Conservation (phyloP, 92 coral and sea anemone species). For the Siderastrea radians region DNA sequence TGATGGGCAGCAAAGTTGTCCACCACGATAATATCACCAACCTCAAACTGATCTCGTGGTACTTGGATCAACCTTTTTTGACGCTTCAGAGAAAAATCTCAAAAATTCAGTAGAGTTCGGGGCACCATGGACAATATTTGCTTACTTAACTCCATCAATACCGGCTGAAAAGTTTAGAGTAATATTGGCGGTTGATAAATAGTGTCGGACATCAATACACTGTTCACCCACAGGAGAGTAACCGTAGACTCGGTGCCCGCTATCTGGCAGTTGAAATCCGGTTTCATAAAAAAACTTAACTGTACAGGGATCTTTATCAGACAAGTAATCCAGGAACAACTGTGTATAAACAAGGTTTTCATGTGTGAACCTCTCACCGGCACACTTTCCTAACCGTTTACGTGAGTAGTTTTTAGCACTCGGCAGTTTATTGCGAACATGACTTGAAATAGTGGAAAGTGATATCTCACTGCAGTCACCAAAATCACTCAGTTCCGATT, state of each 20-base stretch:
- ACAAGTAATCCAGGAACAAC: conserved; percentile 58
- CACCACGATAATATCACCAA: conserved; percentile 69
- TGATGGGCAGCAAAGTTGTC: conserved; percentile 74
- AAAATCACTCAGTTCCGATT: conserved; percentile 24
- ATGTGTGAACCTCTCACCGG: conserved; percentile 48
- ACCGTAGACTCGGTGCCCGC: conserved; percentile 64
- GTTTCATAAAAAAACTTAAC: conserved; percentile 71
- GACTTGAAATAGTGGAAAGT: conserved; percentile 59
- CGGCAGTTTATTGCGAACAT: conserved; percentile 56
- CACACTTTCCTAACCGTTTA: conserved; percentile 63
- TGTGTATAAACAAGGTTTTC: conserved; percentile 73
- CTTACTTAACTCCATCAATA: conserved; percentile 70
- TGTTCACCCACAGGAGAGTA: conserved; percentile 69
- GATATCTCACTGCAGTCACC: conserved; percentile 59
- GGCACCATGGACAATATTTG: conserved; percentile 64
- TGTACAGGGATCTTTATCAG: conserved; percentile 55
- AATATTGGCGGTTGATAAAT: conserved; percentile 53
- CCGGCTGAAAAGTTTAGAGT: conserved; percentile 71
- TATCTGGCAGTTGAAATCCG: conserved; percentile 73
- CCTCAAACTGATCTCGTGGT: conserved; percentile 65
- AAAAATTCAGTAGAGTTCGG: conserved; percentile 69
- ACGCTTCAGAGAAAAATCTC: conserved; percentile 64
- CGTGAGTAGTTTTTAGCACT: conserved; percentile 62
- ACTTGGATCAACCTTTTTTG: conserved; percentile 58
- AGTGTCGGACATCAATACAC: conserved; percentile 59